phyloP scores from a whole-genome alignment of 2,888 invertebrate genomes.

The Microplitis manilae region DNA sequence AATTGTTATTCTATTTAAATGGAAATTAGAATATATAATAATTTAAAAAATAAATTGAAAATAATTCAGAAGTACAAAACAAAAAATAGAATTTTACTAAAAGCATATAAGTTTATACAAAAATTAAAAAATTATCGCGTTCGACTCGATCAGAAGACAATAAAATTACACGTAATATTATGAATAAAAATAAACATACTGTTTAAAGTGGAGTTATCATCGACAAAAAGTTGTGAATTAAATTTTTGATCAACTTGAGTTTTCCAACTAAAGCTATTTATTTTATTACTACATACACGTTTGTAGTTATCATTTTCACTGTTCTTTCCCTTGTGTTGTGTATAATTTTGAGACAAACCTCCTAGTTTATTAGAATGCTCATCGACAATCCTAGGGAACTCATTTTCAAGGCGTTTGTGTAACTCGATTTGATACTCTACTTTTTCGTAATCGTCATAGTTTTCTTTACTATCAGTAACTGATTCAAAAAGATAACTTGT shows the following conservation, averaged over 20 bases:
- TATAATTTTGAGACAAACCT: background rate
- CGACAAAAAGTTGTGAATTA: background rate
- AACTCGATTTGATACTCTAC: slow-evolving; percentile 2
- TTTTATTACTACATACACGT: background rate
- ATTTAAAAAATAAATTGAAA: slow-evolving; percentile 43
- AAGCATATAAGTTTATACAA: background rate
- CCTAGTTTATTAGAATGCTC: background rate
- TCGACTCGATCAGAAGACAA: slow-evolving; percentile 17
- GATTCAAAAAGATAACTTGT: slow-evolving; percentile 58
- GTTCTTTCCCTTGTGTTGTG: background rate
- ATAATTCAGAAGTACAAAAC: slow-evolving; percentile 33
- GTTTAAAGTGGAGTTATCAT: background rate
- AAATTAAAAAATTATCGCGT: background rate
- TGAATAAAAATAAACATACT: background rate
- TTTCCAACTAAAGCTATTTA: background rate
- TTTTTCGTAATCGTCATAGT: background rate
- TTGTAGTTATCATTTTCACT: slow-evolving; percentile 6
- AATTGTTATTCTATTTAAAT: slow-evolving; percentile 64
- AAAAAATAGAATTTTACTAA: background rate
- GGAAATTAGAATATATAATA: slow-evolving; percentile 47
- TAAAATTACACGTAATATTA: slow-evolving; percentile 34
- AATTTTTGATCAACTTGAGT: background rate
- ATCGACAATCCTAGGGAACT: slow-evolving; percentile 25
- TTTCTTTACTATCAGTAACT: slow-evolving; percentile 14
- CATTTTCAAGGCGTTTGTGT: slow-evolving; percentile 23